phyloP scores from a whole-genome alignment of 2,113 vertebrate genomes.

The Hippocampus guttulatus region DNA sequence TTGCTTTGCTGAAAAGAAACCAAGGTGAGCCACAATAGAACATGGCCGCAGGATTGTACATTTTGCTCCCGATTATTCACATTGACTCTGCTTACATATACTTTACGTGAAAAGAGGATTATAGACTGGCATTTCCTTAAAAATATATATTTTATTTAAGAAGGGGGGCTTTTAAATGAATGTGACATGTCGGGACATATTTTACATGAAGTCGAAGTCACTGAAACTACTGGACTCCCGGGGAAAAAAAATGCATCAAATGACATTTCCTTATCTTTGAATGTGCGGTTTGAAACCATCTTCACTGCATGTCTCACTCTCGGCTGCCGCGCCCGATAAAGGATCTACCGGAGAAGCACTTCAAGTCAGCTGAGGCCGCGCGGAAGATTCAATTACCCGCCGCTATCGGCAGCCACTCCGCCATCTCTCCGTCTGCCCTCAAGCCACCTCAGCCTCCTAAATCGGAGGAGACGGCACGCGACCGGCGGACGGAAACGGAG shows the following conservation, averaged over 20 bases:
- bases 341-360: slow-evolving; percentile 62
- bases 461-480: slow-evolving; percentile 32
- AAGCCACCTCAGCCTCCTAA: slow-evolving; percentile 23
- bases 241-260: not conserved
- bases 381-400: slow-evolving; percentile 36
- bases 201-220: not conserved
- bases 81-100: no score
- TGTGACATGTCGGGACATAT: no score
- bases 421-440: slow-evolving; percentile 22
- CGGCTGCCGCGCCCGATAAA: slow-evolving; percentile 68
- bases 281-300: not conserved
- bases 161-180: no score
- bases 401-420: slow-evolving; percentile 5
- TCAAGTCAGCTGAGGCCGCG: slow-evolving; percentile 44
- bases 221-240: not conserved
- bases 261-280: not conserved
- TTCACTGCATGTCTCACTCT: slow-evolving; percentile 10
- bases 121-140: no score
- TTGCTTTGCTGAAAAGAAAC: no score
- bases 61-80: no score
- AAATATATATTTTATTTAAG: no score
- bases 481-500: slow-evolving; percentile 50
- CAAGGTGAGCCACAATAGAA: no score
- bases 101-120: no score
- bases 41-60: no score